These are phyloP conservation scores for Pterostichus niger DNA, from an alignment of 2,888 invertebrate species.

Conservation along the genomic window DNA sequence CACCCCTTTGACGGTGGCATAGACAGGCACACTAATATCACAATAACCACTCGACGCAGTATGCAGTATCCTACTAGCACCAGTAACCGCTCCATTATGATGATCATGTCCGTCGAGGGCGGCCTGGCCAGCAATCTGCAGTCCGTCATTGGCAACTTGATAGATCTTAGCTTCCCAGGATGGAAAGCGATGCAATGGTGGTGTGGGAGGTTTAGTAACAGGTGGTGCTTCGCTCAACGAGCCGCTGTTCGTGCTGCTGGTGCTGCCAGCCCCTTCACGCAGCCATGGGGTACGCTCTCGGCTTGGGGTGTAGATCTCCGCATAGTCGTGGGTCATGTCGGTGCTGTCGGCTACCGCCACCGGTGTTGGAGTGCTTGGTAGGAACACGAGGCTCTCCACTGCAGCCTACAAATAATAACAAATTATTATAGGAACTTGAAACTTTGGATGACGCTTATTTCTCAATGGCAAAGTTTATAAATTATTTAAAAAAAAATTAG, in stretches of 20 bases:
- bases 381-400: constrained; percentile 79
- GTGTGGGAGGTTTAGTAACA: constrained; percentile 88
- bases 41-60: constrained; percentile 84
- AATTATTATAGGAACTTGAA: background rate
- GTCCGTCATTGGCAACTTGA: constrained; percentile 83
- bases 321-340: constrained; percentile 91
- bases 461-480: background rate
- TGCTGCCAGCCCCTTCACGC: constrained; percentile 71
- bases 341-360: constrained; percentile 82
- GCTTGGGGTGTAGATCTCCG: constrained; percentile 96
- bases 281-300: constrained; percentile 80
- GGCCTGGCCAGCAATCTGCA: constrained; percentile 77
- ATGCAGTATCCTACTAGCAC: constrained; percentile 77
- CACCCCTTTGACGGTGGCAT: constrained; percentile 96
- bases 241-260: constrained; percentile 70
- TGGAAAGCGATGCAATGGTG: constrained; percentile 88
- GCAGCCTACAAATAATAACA: constrained; percentile 76
- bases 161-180: constrained; percentile 98
- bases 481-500: too few relatives aligned
- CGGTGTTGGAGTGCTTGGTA: constrained; percentile 77
- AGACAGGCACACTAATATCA: constrained; percentile 95
- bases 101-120: constrained; percentile 76
- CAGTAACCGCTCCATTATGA: constrained; percentile 71
- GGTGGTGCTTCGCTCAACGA: constrained; percentile 68
- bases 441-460: background rate